Evolutionary conservation across 2,113 vertebrate species (phyloP), one percentile per base, ranked within the genome.

Genomic region (Callipepla squamata): DNA sequence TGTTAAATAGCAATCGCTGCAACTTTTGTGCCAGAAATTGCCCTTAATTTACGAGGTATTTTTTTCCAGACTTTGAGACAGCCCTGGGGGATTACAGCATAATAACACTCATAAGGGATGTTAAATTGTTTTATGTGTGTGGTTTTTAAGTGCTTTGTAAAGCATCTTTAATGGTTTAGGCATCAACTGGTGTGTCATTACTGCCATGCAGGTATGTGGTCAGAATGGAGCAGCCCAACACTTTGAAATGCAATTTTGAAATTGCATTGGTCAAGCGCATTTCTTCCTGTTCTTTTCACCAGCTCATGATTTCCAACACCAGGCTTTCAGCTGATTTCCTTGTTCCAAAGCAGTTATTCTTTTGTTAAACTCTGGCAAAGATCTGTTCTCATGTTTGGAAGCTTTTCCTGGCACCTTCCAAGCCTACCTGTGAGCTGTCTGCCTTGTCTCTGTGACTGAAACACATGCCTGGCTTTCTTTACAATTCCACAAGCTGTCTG

Each of bases 81-180:
- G 12, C 58, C 28, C 11, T 34, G 13, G 34, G 23, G 26, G 32
- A 57, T 63, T 23, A 30, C 26, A 38, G 42, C 82, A 32, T 30
- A 53, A 34, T 57, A 47, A 73, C 10, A 36, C 2, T 6, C 28
- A 11, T 13, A 28, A 26, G 81, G 30, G 2, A 1, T 20, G 20
- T 26, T 34, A 26, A 51, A 32, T 69, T 62, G 26, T 4, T 63
- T 88, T 58, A 14, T 13, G 36, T 50, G 12, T 77, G 55, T 42
- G 62, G 38, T 76, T 94, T 92, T 66, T 26, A 38, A 83, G 34
- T 47, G 11, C 40, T 88, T 65, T 44, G 19, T 48, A 69, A 92
- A 45, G 18, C 32, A 72, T 82, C 34, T 28, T 68, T 34, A 63
- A 40, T 34, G 20, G 42, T 78, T 87, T 48, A 19, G 0, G 3